Evolutionary conservation across 2,797 vertebrate species (phyloP), one percentile per base, ranked within the genome.

Genomic region (Coluber constrictor): DNA sequence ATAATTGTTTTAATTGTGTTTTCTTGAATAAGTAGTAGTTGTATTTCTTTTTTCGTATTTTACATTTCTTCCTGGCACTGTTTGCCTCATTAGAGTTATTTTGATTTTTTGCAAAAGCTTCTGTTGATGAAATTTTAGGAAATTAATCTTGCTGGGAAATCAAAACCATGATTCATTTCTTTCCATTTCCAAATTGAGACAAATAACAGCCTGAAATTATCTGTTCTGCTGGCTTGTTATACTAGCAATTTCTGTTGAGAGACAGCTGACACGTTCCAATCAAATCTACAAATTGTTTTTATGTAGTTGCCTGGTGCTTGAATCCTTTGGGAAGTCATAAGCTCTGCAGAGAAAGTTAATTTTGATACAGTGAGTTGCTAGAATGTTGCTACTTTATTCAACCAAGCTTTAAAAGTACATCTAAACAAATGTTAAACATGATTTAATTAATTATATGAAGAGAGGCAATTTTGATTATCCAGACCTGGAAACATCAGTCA

Each of bases 211-310:
- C 54, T 92, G 23, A 95, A 96, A 95, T 93, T 0, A 92, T 94
- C 25, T 59, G 90, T 93, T 89, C 12, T 94, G 87, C 87, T 93
- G 88, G 43, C 90, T 95, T 94, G 25, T 95, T 96, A 89, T 92
- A 18, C 70, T 94, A 90, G 88, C 0, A 87, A 83, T 93, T 90
- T 93, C 89, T 86, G 87, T 83, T 92, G 93, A 94, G 95, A 96
- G 88, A 92, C 1, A 94, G 91, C 59, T 96, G 94, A 95, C 94
- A 96, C 74, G 4, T 95, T 94, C 27, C 95, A 97, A 94, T 96
- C 94, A 96, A 95, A 95, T 90, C 0, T 83, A 83, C 74, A 83
- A 25, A 0, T 87, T 93, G 16, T 88, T 96, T 97, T 94, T 96
- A 56, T 95, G 95, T 95, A 56, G 29, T 56, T 92, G 51, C 25